Evolutionary conservation across 2,797 vertebrate genomes (phyloP).

Genomic region (Oreochromis grahami): DNA sequence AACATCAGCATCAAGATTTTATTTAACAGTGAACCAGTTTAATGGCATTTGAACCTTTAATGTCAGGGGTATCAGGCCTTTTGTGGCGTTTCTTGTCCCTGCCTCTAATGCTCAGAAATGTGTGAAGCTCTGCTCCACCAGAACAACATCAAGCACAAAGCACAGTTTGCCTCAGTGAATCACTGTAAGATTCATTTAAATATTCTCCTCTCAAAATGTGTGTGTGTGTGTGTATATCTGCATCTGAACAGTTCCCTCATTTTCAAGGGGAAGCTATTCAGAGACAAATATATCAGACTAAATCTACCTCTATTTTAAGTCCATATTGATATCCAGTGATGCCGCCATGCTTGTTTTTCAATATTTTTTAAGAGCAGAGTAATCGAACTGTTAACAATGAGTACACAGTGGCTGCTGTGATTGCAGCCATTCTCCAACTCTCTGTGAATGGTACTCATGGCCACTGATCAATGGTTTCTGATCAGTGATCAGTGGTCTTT

Average conservation of each 20-base stretch:
- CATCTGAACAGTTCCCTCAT: background rate
- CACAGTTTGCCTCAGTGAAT: background rate
- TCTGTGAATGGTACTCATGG: background rate
- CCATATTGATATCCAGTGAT: background rate
- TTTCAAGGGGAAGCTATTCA: background rate
- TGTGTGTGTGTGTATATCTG: fast-evolving
- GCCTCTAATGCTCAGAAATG: background rate
- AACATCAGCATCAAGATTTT: background rate
- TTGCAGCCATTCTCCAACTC: background rate
- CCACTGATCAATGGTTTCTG: background rate
- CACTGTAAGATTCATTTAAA: background rate
- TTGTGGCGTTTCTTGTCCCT: background rate
- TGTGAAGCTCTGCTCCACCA: background rate
- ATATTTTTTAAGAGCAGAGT: background rate
- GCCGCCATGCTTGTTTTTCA: background rate
- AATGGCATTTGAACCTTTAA: background rate
- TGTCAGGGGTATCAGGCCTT: background rate
- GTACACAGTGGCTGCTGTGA: background rate
- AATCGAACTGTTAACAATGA: background rate
- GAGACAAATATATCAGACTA: background rate
- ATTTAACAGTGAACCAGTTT: background rate
- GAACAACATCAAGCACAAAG: background rate
- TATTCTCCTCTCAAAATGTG: background rate
- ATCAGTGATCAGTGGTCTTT: background rate
- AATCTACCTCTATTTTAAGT: background rate